These are phyloP conservation scores for Panopea generosa DNA, from an alignment of 2,888 invertebrate species.

Conservation along the genomic window DNA sequence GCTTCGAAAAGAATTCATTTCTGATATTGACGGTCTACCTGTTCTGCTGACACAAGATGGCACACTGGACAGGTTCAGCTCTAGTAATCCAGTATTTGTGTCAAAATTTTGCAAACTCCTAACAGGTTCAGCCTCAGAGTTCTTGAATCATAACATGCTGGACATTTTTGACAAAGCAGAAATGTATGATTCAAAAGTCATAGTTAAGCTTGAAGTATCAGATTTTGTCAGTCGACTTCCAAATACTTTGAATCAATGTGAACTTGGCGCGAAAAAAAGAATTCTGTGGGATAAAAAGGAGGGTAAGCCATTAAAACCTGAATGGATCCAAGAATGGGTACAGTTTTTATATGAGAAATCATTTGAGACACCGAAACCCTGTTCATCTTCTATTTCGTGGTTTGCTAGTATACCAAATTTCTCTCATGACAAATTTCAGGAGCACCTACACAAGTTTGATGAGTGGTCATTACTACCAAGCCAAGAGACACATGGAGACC, in stretches of 20 bases:
- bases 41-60: constrained; percentile 40
- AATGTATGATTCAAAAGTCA: background rate
- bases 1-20: constrained; percentile 17
- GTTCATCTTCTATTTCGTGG: too few species aligned
- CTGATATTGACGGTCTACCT: constrained; percentile 48
- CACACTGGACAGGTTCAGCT: too few species aligned
- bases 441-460: background rate
- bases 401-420: background rate
- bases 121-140: constrained; percentile 24
- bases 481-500: too few species aligned
- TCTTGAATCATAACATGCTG: constrained; percentile 37
- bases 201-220: constrained; percentile 7
- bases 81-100: background rate
- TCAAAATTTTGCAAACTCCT: constrained; percentile 33
- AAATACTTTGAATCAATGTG: background rate
- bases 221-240: constrained; percentile 10
- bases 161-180: background rate
- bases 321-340: constrained; percentile 16
- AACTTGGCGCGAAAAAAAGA: background rate
- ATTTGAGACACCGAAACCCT: too few species aligned
- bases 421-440: background rate
- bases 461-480: background rate
- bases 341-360: constrained; percentile 14
- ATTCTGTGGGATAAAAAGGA: background rate
- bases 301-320: background rate